Evolutionary conservation across 2,888 invertebrate genomes (phyloP), one percentile per base, ranked within the genome.

Genomic region (Galerucella nymphaeae): DNA sequence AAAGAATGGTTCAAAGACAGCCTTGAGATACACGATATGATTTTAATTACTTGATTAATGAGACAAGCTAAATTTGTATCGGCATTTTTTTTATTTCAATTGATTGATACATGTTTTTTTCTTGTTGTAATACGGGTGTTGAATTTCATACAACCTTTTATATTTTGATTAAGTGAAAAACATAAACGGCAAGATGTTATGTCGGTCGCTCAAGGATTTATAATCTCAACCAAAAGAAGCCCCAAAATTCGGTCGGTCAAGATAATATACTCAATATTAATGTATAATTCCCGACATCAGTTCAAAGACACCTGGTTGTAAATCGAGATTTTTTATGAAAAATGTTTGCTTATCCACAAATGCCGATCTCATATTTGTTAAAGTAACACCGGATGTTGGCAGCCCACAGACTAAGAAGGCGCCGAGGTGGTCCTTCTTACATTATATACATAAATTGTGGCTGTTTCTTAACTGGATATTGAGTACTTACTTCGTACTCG

Each of bases 11-110:
- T 38, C 38, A 14, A 38, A 23, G 59, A 38, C 30, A n/a, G 10
- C 59, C 59, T 59, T 59, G 59, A 59, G 14, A 59, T 38, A 38
- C 30, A 14, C 38, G 59, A 59, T 59, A 59, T 38, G 14, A 14
- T 30, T 59, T 59, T 59, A 59, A 59, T 59, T 59, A 38, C 59
- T 59, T 59, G 1, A 14, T 59, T 38, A 59, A 38, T 59, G 38
- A 38, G n/a, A 30, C n/a, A n/a, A 23, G 30, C 6, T 38, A 59
- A 38, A 38, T 59, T 30, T 59, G n/a, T 38, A 38, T 59, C 30
- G 10, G 16, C 18, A 53, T 8, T 16, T 53, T 16, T 53, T 4
- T 48, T 14, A 45, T 45, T 45, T 9, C 30, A 38, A 38, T 38
- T 38, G 30, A 38, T 38, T 38, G 30, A 38, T 38, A 38, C 30